Evolutionary conservation across 2,797 vertebrate genomes (phyloP).

Genomic region (Sebastiscus albofasciatus): DNA sequence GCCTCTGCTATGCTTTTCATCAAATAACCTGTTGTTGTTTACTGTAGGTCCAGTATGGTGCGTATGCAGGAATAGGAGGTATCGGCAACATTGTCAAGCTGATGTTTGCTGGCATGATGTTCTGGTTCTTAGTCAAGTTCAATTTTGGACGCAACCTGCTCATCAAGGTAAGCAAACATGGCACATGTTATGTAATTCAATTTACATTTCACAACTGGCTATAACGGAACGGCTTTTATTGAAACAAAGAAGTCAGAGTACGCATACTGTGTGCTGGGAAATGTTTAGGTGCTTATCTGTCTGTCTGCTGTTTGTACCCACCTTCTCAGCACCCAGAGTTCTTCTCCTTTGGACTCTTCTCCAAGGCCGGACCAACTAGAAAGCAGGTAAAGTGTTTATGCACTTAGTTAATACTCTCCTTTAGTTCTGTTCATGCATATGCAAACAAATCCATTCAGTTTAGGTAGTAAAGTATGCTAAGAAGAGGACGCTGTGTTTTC

Average conservation of each 20-base stretch:
- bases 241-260: not conserved
- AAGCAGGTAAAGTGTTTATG: conserved; percentile 87
- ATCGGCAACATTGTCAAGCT: conserved; percentile 88
- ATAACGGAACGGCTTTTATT: not conserved
- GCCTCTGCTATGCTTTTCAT: not conserved
- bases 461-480: not conserved
- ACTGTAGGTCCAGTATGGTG: conserved; percentile 92
- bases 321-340: conserved; percentile 89
- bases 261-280: not conserved
- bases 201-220: not conserved
- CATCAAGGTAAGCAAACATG: conserved; percentile 85
- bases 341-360: conserved; percentile 93
- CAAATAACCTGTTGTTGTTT: not conserved
- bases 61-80: conserved; percentile 87
- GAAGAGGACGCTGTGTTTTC: not conserved
- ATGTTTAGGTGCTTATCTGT: not conserved
- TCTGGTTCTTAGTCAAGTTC: conserved; percentile 91
- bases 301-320: not conserved
- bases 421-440: not conserved
- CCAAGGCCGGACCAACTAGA: conserved; percentile 91
- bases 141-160: conserved; percentile 92
- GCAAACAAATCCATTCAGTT: not conserved
- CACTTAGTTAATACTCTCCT: not conserved
- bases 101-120: conserved; percentile 91
- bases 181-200: not conserved